phyloP scores from a whole-genome alignment of 2,797 vertebrate species.

The Ibycter americanus region DNA sequence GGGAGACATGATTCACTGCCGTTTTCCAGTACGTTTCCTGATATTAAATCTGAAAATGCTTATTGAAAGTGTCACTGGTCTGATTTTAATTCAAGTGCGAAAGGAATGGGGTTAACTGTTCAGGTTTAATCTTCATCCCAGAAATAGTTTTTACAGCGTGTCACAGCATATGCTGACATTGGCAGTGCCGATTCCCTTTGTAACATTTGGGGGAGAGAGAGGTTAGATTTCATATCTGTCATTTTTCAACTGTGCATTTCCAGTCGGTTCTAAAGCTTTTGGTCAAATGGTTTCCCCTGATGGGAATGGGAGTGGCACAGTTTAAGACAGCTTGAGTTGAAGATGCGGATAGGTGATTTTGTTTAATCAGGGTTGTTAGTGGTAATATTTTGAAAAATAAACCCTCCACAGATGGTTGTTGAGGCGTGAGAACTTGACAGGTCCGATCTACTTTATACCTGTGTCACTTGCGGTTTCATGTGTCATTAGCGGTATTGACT shows the following conservation, averaged over 20 bases:
- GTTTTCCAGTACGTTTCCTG: background rate
- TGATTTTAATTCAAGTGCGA: background rate
- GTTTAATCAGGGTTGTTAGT: background rate
- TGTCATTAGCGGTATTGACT: conserved; percentile 56
- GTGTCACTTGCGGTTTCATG: background rate
- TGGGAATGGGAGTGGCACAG: conserved; percentile 46
- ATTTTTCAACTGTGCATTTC: background rate
- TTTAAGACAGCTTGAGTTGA: background rate
- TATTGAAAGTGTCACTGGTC: background rate
- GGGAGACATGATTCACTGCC: background rate
- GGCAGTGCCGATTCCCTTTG: background rate
- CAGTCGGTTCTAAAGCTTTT: background rate
- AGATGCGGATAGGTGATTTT: background rate
- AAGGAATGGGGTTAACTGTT: background rate
- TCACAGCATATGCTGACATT: background rate
- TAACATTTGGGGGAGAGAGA: background rate
- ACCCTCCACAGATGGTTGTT: background rate
- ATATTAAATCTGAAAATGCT: background rate
- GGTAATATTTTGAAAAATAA: background rate
- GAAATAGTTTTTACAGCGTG: background rate
- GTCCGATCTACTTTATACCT: background rate
- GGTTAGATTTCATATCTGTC: background rate
- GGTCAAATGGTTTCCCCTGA: background rate
- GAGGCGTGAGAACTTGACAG: background rate
- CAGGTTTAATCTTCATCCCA: background rate